phyloP scores from a whole-genome alignment of 2,113 vertebrate genomes.

The Vulpes ferrilata region DNA sequence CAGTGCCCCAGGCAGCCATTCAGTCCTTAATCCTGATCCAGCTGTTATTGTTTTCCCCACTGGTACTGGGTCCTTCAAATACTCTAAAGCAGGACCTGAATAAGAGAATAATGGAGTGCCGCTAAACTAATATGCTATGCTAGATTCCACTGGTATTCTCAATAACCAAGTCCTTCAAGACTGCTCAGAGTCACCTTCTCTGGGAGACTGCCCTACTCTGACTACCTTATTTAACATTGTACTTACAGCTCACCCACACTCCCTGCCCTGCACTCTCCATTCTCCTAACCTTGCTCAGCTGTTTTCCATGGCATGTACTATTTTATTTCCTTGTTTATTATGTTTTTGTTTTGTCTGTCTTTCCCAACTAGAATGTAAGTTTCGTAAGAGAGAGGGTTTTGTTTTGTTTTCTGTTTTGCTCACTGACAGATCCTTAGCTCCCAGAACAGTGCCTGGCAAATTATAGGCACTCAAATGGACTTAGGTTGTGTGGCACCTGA shows the following conservation, averaged over 20 bases:
- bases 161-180: neutral
- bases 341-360: neutral
- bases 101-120: neutral
- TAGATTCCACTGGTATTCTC: neutral
- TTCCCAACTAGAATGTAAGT: neutral
- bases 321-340: neutral
- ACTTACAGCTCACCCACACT: neutral
- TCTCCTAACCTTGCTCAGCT: neutral
- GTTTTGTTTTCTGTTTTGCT: neutral
- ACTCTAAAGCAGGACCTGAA: neutral
- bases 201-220: neutral
- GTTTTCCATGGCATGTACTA: neutral
- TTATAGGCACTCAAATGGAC: neutral
- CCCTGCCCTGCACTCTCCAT: neutral
- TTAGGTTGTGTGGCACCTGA: neutral
- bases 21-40: neutral
- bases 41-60: neutral
- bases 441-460: neutral
- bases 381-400: neutral
- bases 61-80: neutral
- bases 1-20: neutral
- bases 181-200: neutral
- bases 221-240: neutral
- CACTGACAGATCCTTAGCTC: neutral
- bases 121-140: neutral